phyloP scores from a whole-genome alignment of 92 coral and sea anemone genomes.

The Porites cylindrica region DNA sequence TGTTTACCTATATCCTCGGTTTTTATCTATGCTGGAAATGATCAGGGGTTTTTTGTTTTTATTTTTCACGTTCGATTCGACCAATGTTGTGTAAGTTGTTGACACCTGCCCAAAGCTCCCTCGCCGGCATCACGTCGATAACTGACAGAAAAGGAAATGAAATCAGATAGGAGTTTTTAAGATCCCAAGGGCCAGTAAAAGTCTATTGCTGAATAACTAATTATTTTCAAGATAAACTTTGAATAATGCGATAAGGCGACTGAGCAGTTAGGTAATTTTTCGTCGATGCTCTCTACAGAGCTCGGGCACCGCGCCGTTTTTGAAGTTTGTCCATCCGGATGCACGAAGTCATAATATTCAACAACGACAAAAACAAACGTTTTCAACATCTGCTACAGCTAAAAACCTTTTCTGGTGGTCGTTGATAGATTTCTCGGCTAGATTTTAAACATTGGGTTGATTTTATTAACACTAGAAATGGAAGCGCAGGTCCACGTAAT shows the following conservation, averaged over 20 bases:
- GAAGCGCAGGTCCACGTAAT: not conserved
- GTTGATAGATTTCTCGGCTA: not conserved
- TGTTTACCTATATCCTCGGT: not conserved
- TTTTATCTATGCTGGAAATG: not conserved
- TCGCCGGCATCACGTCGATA: not conserved
- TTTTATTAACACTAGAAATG: not conserved
- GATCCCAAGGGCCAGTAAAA: not conserved
- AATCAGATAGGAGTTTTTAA: not conserved
- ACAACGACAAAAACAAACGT: conserved; percentile 4
- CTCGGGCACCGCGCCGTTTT: not conserved
- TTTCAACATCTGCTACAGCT: conserved; percentile 17
- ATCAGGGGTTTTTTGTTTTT: not conserved
- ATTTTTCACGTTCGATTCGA: conserved; percentile 19
- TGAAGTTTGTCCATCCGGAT: conserved; percentile 21
- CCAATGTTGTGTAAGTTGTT: not conserved
- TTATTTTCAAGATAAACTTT: not conserved
- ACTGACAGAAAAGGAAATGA: not conserved
- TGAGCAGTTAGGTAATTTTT: not conserved
- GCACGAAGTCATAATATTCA: not conserved
- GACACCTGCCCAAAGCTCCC: conserved; percentile 15
- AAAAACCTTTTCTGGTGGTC: not conserved
- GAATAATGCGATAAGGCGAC: not conserved
- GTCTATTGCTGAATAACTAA: not conserved
- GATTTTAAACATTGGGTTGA: not conserved
- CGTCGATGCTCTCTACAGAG: not conserved